These are phyloP conservation scores for Cranoglanis bouderius DNA, from an alignment of 2,113 vertebrate genomes.

Conservation along the genomic window DNA sequence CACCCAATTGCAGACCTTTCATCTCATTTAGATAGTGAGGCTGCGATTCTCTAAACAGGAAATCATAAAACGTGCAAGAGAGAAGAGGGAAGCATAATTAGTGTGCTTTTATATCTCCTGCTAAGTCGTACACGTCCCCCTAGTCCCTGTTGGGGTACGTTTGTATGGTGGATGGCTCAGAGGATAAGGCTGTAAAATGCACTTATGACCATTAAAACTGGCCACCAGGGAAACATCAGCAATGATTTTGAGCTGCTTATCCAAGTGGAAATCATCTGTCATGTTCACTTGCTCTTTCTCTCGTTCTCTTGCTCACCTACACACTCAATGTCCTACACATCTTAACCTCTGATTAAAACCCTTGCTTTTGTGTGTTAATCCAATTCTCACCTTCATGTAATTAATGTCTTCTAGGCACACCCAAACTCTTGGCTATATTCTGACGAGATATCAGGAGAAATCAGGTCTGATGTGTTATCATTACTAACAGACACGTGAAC, in stretches of 20 bases:
- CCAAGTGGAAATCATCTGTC: not conserved
- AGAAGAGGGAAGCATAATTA: constrained; percentile 20
- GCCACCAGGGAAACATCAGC: constrained; percentile 1
- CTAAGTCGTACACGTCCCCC: constrained; percentile 24
- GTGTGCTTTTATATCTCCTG: constrained; percentile 21
- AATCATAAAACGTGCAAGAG: constrained; percentile 23
- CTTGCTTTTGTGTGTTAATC: not conserved
- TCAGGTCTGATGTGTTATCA: not conserved
- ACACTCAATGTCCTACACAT: not conserved
- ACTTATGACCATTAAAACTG: constrained; percentile 20
- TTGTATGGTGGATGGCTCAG: constrained; percentile 12
- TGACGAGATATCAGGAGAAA: not conserved
- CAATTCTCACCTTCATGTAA: not conserved
- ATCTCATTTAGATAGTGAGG: constrained; percentile 18
- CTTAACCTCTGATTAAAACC: not conserved
- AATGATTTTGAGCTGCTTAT: not conserved
- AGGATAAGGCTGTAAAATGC: constrained; percentile 23
- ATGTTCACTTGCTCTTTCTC: not conserved
- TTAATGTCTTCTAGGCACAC: not conserved
- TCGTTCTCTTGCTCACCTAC: not conserved
- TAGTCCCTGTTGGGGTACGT: not conserved
- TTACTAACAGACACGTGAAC: not conserved
- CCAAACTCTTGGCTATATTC: not conserved
- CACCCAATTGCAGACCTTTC: constrained; percentile 3
- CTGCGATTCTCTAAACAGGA: constrained; percentile 43